Evolutionary conservation across 2,113 vertebrate genomes (phyloP), one percentile per base, ranked within the genome.

Genomic region (Pelecanoides urinatrix): DNA sequence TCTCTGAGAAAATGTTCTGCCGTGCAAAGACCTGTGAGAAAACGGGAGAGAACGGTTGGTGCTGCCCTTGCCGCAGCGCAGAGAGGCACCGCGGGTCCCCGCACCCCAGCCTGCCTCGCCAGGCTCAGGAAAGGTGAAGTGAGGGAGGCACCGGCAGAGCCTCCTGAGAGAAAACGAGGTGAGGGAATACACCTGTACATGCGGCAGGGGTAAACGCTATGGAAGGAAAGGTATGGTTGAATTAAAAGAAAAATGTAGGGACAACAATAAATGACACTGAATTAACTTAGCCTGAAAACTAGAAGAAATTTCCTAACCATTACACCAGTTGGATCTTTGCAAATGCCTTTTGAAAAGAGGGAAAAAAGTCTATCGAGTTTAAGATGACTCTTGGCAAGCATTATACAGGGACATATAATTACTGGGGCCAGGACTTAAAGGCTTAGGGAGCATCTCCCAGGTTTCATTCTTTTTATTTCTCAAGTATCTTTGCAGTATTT

Each of bases 111-210:
- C n/a, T 11, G 42, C 40, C 27, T 11, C 7, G 16, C 15, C 5
- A 6, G 3, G 6, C 42, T 27, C 42, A 2, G 5, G 6, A 44
- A 13, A 11, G 22, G 50, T 0, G 5, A 21, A 10, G 27, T 0
- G 10, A 16, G 44, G 16, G 63, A 26, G 26, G 73, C 17, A 7
- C 1, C 2, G 2, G 45, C 45, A 32, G 21, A 44, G 21, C 19
- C 55, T 16, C n/a, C 42, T 1, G 32, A 34, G 50, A 17, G 53
- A 26, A 52, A 38, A 30, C 9, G 2, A 11, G 38, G 21, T 6
- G 72, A 52, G 45, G 36, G 56, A 30, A 17, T 14, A 16, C 3
- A 11, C 22, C 55, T 38, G 45, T 17, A 17, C 34, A 22, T 4
- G 27, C 2, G 1, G 32, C 11, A 10, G 45, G 45, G 65, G 27